These are phyloP conservation scores for Metacarcinus magister DNA, from an alignment of 2,888 invertebrate genomes.

Conservation along the genomic window DNA sequence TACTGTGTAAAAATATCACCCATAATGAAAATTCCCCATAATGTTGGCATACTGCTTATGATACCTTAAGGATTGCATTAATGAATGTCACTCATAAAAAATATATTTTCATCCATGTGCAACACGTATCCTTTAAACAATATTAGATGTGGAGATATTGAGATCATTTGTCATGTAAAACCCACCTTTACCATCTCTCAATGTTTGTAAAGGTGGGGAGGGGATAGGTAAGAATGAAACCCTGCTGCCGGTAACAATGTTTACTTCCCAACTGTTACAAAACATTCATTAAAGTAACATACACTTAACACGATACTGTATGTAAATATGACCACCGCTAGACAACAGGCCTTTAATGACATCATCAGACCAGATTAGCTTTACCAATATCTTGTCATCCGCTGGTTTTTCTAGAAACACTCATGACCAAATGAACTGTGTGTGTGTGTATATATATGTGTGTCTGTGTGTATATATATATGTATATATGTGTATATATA, in stretches of 20 bases:
- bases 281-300: slow-evolving; percentile 80
- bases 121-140: too few species aligned
- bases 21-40: too few species aligned
- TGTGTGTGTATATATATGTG: not conserved
- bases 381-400: not conserved
- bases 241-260: slow-evolving; percentile 73
- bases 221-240: not conserved
- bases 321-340: slow-evolving; percentile 78
- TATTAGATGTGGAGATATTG: too few species aligned
- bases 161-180: too few species aligned
- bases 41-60: too few species aligned
- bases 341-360: slow-evolving; percentile 71
- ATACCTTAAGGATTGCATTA: too few species aligned
- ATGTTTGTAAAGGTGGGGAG: not conserved
- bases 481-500: not conserved
- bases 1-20: too few species aligned
- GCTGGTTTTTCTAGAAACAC: not conserved
- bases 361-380: slow-evolving; percentile 61
- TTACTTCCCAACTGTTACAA: slow-evolving; percentile 81
- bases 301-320: slow-evolving; percentile 80
- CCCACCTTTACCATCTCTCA: not conserved
- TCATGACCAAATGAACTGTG: slow-evolving; percentile 29
- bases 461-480: not conserved
- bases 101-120: too few species aligned
- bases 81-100: too few species aligned